A percentile compares a stretch with the other conserved stretches of the same genome.
Evolutionary conservation across 2,888 invertebrate species (phyloP).

Genomic region (Tipula unca): DNA sequence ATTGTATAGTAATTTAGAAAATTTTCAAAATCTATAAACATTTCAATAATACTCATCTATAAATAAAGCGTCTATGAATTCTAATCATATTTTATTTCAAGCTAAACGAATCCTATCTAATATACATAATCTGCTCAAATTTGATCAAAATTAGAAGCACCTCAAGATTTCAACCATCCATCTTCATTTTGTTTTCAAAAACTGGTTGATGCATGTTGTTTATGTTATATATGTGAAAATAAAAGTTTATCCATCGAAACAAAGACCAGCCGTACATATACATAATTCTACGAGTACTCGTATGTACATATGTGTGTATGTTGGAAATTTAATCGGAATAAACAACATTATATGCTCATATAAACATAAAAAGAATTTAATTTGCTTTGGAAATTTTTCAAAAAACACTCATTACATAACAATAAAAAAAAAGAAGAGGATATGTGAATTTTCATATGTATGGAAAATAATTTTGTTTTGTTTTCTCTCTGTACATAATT

Average conservation of each 20-base stretch:
- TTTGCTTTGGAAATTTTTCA: not conserved
- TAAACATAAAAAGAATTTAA: not conserved
- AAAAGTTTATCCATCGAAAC: not conserved
- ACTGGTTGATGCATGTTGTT: not conserved
- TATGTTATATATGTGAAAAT: not conserved
- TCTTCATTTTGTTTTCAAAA: not conserved
- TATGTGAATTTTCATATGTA: not conserved
- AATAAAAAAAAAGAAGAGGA: not conserved
- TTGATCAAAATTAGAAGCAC: not conserved
- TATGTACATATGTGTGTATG: not conserved
- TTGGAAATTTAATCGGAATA: not conserved
- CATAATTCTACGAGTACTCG: not conserved
- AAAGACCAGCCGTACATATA: not conserved
- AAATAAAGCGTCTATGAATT: too few relatives aligned
- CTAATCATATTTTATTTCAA: too few relatives aligned
- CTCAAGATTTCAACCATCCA: not conserved
- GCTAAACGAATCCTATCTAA: not conserved
- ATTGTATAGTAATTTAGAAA: too few relatives aligned
- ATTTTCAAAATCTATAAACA: too few relatives aligned
- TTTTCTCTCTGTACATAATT: not conserved
- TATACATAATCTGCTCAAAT: too few relatives aligned
- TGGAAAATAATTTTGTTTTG: not conserved
- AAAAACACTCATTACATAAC: not conserved
- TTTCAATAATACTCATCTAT: too few relatives aligned
- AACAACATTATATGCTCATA: not conserved